A percentile compares a stretch with the other conserved stretches of the same genome.
Conservation (phyloP, 2,797 vertebrate genomes). For the Jordanella pulchra region DNA sequence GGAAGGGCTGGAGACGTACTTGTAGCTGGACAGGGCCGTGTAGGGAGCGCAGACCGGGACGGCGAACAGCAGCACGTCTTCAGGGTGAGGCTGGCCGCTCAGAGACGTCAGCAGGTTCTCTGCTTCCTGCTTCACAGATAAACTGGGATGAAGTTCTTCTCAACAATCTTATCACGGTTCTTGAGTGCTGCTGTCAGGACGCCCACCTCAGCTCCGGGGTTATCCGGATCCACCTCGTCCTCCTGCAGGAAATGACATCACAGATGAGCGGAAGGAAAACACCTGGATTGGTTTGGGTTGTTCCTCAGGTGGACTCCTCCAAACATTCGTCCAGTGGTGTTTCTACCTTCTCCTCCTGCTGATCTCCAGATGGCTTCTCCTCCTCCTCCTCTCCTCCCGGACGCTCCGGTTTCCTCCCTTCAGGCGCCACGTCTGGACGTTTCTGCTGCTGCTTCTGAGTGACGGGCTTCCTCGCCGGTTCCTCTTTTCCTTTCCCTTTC, state of each 20-base stretch:
- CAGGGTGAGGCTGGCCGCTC: conserved; percentile 89
- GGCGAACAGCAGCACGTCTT: conserved; percentile 91
- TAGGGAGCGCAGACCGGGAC: conserved; percentile 95
- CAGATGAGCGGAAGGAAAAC: background rate
- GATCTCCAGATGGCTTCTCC: conserved; percentile 66
- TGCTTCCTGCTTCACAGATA: conserved; percentile 74
- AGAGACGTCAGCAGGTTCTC: conserved; percentile 88
- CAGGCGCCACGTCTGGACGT: conserved; percentile 38
- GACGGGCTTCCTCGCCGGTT: conserved; percentile 74
- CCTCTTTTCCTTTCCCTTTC: conserved; percentile 88
- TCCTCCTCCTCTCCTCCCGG: conserved; percentile 51
- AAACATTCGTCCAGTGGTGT: too few species aligned
- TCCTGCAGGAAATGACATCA: conserved; percentile 68
- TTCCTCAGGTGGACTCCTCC: background rate
- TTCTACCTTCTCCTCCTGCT: conserved; percentile 88
- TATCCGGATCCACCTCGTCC: conserved; percentile 90
- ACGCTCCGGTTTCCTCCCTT: conserved; percentile 61
- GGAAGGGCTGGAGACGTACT: conserved; percentile 75
- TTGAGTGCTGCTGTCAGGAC: background rate
- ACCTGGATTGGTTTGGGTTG: background rate
- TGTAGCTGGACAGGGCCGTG: conserved; percentile 89
- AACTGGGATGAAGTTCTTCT: background rate
- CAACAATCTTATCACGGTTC: background rate
- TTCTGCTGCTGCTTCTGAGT: conserved; percentile 82
- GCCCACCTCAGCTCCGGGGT: conserved; percentile 87